Percentiles rank a stretch among this genome's conserved stretches.
Conservation (phyloP, 2,113 vertebrate species). For the Myotis brandtii region DNA sequence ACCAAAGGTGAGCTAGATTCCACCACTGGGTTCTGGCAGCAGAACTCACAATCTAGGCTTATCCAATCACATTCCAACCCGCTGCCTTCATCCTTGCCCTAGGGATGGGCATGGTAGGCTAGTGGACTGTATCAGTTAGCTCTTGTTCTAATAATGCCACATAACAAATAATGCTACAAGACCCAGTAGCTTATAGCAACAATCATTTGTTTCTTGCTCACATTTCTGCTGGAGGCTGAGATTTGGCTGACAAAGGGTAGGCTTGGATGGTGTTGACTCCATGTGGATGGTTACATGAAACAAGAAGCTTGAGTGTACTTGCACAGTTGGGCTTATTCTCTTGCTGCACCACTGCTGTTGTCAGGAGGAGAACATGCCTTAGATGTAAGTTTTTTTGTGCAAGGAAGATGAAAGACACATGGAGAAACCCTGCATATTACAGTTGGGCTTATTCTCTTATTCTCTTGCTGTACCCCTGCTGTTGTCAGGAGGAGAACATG, state of each 20-base stretch:
- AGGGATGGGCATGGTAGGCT: neutral
- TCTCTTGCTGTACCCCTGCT: neutral
- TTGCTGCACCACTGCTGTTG: neutral
- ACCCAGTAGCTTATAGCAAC: neutral
- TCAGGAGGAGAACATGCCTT: neutral
- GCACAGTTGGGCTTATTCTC: neutral
- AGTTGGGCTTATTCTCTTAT: neutral
- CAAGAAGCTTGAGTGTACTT: neutral
- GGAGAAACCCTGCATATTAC: too few species aligned
- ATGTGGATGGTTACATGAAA: neutral
- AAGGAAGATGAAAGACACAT: neutral
- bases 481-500: neutral
- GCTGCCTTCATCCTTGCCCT: neutral
- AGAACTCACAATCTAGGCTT: neutral
- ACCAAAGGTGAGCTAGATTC: neutral
- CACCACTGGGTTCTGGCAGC: neutral
- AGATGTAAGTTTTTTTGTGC: neutral
- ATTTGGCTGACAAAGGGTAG: neutral
- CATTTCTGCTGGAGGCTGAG: neutral
- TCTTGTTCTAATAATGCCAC: neutral
- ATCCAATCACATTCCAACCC: neutral
- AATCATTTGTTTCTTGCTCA: neutral
- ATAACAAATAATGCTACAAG: conserved; percentile 11
- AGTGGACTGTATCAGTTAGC: neutral
- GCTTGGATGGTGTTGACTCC: neutral